Evolutionary conservation across 2,797 vertebrate species (phyloP), one percentile per base, ranked within the genome.

Genomic region (Argentina silus): DNA sequence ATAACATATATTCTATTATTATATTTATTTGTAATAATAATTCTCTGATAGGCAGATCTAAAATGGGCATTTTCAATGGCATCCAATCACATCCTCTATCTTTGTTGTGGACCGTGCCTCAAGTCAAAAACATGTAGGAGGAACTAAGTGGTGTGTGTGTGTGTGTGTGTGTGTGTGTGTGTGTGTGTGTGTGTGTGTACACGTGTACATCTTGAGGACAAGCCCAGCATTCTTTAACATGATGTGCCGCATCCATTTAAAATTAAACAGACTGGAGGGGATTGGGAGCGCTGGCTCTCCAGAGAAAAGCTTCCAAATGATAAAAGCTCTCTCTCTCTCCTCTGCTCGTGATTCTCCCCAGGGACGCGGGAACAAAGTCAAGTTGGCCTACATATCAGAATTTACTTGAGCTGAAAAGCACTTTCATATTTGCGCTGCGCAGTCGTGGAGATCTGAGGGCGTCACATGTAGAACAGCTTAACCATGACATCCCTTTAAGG

Each of bases 401-500:
- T 59, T 23, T 73, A 73, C 63, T 14, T 57, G 68, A 75, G 17
- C 59, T 14, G 36, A 62, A 69, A 61, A 63, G n/a, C 9, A 7
- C 56, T 83, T 67, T 66, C 21, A 47, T 59, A 56, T 74, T 61
- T 64, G 36, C 27, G 4, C 62, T 17, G 62, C 62, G 56, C 64
- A 62, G 72, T 73, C 15, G 7, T n/a, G 36, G 17, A 57, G 48
- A 77, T 69, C 63, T 78, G 27, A 59, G 47, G 27, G 68, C 0
- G 1, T 63, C 51, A 17, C 59, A 65, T 66, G 63, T 43, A 71
- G 44, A 80, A 74, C 76, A 73, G 70, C 45, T 23, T 72, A 53
- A 83, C 42, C 78, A 69, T 81, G 78, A 76, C 82, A 84, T 83
- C 68, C 55, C 45, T 71, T 83, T 82, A 78, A 68, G 76, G 17